phyloP scores from a whole-genome alignment of 2,113 vertebrate species.

The Sinosuthora webbiana region DNA sequence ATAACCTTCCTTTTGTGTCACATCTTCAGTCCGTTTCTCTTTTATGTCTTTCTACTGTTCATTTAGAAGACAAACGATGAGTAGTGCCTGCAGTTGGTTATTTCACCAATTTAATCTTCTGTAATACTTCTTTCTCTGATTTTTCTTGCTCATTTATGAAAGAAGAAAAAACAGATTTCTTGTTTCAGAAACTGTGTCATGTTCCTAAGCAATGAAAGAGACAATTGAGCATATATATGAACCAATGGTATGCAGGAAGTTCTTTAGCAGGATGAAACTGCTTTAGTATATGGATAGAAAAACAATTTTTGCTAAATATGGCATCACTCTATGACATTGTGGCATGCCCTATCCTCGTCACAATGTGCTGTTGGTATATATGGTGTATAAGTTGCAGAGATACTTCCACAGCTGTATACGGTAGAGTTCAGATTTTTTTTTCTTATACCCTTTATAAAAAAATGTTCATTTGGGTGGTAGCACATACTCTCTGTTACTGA shows the following conservation, averaged over 20 bases:
- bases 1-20: not conserved
- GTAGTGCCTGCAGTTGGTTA: not conserved
- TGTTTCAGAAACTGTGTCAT: not conserved
- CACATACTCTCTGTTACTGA: not conserved
- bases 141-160: not conserved
- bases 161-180: not conserved
- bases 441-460: not conserved
- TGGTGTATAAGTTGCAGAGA: not conserved
- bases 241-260: not conserved
- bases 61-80: not conserved
- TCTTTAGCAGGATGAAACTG: not conserved
- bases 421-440: not conserved
- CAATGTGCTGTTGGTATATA: rapidly evolving
- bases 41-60: not conserved
- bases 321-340: rapidly evolving
- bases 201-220: not conserved
- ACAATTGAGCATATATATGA: not conserved
- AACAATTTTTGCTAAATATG: not conserved
- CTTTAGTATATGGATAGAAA: not conserved
- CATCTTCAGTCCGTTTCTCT: not conserved
- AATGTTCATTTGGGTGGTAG: not conserved
- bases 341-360: not conserved
- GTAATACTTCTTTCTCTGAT: not conserved
- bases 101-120: not conserved
- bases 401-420: not conserved